Base-by-base conservation (phyloP, 2,113 vertebrate species). In the Pica pica region DNA sequence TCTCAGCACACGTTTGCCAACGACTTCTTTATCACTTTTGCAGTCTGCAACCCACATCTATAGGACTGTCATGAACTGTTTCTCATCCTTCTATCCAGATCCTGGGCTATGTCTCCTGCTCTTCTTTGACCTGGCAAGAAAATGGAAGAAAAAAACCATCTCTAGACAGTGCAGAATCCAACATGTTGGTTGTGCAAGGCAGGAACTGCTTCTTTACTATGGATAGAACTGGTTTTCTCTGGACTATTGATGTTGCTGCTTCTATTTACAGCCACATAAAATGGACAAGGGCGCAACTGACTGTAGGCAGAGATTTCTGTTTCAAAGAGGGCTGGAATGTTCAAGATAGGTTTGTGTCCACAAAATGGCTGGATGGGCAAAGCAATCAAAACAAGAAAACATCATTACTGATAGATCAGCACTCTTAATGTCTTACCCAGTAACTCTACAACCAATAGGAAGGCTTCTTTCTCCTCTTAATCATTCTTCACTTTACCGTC, bases 1-100 rank as follows among this genome's bases (percentile, higher is more conserved):
- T 59, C 7, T 44, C 28, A 44, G 23, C n/a, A 16, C 2, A 14
- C 0, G 0, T 55, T 84, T 81, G 37, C 11, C 30, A 7, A 2
- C 0, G 0, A 30, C 9, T 53, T 41, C 46, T 50, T 17, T 24
- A 24, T 35, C 10, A 3, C 18, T 60, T 73, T 33, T 68, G n/a
- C 17, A 47, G 15, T 13, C 52, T 57, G 39, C 37, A 71, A 2
- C 10, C 9, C 18, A 18, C 49, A 39, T 11, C 18, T 64, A 2
- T 12, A 35, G 16, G 14, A 39, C 14, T 64, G 18, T 17, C 28
- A 9, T 33, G 31, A 86, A 2, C 28, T 24, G 3, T n/a, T 75
- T 61, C 22, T 83, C 21, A 44, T 33, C 42, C 31, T 87, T 46
- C 68, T 17, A 6, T 15, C 24, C 18, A 39, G 4, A 35, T 53